These are phyloP conservation scores for Muraenolepis orangiensis DNA, from an alignment of 2,797 vertebrate genomes.

Conservation along the genomic window DNA sequence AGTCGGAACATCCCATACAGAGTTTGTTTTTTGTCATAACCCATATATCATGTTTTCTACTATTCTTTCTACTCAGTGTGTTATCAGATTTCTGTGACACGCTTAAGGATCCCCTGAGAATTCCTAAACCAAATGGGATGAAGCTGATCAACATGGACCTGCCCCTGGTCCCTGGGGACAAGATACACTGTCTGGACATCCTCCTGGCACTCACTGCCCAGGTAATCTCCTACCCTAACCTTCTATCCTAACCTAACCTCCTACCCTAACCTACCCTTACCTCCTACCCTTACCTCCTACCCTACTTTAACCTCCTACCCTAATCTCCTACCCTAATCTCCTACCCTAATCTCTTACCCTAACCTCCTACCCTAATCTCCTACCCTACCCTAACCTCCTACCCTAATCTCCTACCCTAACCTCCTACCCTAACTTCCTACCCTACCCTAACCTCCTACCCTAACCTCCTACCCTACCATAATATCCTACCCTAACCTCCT, in stretches of 20 bases:
- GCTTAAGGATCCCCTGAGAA: slow-evolving; percentile 84
- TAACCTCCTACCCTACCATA: background rate
- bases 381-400: background rate
- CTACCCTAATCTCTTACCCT: too few relatives aligned
- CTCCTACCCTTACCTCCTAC: background rate
- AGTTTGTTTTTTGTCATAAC: background rate
- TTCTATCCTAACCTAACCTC: too few relatives aligned
- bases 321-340: too few relatives aligned
- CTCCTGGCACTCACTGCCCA: slow-evolving; percentile 90
- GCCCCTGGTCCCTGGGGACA: slow-evolving; percentile 91
- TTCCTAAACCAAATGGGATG: slow-evolving; percentile 89
- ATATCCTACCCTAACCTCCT: background rate
- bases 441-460: background rate
- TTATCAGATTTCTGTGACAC: slow-evolving; percentile 92
- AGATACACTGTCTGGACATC: slow-evolving; percentile 94
- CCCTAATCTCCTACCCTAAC: background rate
- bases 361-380: background rate
- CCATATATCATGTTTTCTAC: background rate
- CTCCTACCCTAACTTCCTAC: background rate
- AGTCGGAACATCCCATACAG: background rate
- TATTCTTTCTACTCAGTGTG: slow-evolving; percentile 40
- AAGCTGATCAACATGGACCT: slow-evolving; percentile 88
- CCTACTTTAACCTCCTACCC: too few relatives aligned
- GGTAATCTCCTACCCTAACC: slow-evolving; percentile 43
- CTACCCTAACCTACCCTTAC: too few relatives aligned